phyloP scores from a whole-genome alignment of 2,797 vertebrate species.

The Sebastes trivittatus region DNA sequence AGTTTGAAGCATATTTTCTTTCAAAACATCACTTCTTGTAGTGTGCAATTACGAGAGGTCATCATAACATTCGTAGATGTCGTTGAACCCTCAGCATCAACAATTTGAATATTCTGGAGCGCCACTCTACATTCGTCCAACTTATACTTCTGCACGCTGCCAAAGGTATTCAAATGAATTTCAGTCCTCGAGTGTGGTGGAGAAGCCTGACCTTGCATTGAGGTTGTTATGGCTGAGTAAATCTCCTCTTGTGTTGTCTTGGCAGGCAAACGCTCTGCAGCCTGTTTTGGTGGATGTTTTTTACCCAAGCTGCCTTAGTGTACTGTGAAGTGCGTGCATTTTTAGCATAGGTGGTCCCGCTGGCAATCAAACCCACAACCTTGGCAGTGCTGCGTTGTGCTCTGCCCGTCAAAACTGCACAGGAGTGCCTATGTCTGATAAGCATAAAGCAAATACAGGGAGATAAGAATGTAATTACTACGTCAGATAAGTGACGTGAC shows the following conservation, averaged over 20 bases:
- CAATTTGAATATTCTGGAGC: slow-evolving; percentile 39
- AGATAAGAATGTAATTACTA: slow-evolving; percentile 7
- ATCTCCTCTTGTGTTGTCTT: slow-evolving; percentile 55
- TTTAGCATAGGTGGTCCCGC: slow-evolving; percentile 43
- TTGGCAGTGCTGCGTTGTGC: slow-evolving; percentile 13
- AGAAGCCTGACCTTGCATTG: slow-evolving; percentile 50
- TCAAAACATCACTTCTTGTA: slow-evolving; percentile 61
- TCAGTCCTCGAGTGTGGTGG: slow-evolving; percentile 32
- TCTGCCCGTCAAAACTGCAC: background rate
- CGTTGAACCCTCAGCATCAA: slow-evolving; percentile 37
- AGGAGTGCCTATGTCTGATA: background rate
- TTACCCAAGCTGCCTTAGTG: background rate
- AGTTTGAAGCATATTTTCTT: slow-evolving; percentile 62
- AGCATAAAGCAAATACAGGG: slow-evolving; percentile 16
- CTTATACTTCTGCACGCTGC: slow-evolving; percentile 19
- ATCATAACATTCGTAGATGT: slow-evolving; percentile 54
- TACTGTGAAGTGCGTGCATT: slow-evolving; percentile 8
- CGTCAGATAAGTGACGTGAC: slow-evolving; percentile 11
- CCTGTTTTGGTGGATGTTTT: slow-evolving; percentile 31
- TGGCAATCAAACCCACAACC: slow-evolving; percentile 33
- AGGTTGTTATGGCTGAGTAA: slow-evolving; percentile 56
- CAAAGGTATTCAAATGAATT: slow-evolving; percentile 40
- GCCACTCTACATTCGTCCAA: background rate
- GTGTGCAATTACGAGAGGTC: slow-evolving; percentile 60
- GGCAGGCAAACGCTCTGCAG: slow-evolving; percentile 23